phyloP scores from a whole-genome alignment of 2,113 vertebrate species.

The Hemibagrus wyckioides region DNA sequence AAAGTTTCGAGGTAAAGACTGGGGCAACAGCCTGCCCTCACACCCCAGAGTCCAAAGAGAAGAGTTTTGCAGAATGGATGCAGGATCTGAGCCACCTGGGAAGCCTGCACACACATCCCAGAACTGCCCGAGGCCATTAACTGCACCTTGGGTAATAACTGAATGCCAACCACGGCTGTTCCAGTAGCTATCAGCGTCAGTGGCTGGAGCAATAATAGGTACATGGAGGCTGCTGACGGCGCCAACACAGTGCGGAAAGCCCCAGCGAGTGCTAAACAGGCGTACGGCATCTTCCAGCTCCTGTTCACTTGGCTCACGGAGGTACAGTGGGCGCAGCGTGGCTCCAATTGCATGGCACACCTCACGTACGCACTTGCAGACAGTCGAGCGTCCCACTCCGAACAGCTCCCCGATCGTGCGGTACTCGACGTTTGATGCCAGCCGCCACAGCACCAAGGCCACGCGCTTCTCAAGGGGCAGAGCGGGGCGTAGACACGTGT shows the following conservation, averaged over 20 bases:
- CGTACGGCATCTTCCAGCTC: slow-evolving; percentile 68
- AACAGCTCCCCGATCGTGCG: slow-evolving; percentile 75
- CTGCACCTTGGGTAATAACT: slow-evolving; percentile 67
- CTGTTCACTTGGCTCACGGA: slow-evolving; percentile 63
- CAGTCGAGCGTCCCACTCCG: slow-evolving; percentile 75
- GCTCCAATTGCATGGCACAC: slow-evolving; percentile 77
- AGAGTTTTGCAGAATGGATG: slow-evolving; percentile 75
- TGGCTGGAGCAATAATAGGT: slow-evolving; percentile 74
- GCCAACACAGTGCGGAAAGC: slow-evolving; percentile 76
- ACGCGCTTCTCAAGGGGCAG: slow-evolving; percentile 78
- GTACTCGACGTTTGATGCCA: slow-evolving; percentile 77
- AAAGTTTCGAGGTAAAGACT: slow-evolving; percentile 53
- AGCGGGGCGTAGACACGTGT: slow-evolving; percentile 74
- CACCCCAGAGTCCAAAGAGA: slow-evolving; percentile 73
- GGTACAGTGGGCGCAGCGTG: slow-evolving; percentile 70
- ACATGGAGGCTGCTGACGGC: slow-evolving; percentile 74
- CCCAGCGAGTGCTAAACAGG: slow-evolving; percentile 65
- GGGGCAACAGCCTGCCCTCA: slow-evolving; percentile 69
- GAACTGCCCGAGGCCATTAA: slow-evolving; percentile 71
- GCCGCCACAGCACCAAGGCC: slow-evolving; percentile 76
- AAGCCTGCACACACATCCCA: slow-evolving; percentile 79
- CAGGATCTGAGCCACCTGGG: slow-evolving; percentile 73
- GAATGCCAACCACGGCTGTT: slow-evolving; percentile 79
- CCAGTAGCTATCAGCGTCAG: slow-evolving; percentile 70
- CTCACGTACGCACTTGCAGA: slow-evolving; percentile 75